Conservation (phyloP, 2,113 vertebrate species). For the Clarias batrachus region DNA sequence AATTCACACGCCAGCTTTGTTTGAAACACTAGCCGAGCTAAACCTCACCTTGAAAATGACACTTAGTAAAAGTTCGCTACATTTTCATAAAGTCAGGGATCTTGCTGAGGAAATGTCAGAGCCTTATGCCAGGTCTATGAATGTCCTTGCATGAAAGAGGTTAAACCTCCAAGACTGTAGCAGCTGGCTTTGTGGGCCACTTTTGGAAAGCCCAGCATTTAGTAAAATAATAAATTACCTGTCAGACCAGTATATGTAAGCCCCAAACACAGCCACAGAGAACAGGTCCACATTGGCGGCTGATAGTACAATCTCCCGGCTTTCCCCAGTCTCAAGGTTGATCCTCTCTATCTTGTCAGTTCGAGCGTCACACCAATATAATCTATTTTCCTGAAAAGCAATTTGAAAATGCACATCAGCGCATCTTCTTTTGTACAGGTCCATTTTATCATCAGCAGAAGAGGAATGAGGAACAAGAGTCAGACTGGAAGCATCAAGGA, state of each 20-base stretch:
- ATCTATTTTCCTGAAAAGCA: slow-evolving; percentile 92
- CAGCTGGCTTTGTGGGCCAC: slow-evolving; percentile 71
- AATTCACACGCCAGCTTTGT: slow-evolving; percentile 46
- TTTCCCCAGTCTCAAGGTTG: slow-evolving; percentile 96
- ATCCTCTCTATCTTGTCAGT: slow-evolving; percentile 99
- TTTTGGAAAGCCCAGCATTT: slow-evolving; percentile 75
- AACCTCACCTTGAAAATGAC: slow-evolving; percentile 55
- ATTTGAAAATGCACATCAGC: slow-evolving; percentile 78
- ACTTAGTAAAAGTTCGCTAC: slow-evolving; percentile 53
- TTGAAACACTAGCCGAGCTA: background rate
- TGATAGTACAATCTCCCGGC: slow-evolving; percentile 94
- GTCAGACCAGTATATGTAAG: slow-evolving; percentile 99
- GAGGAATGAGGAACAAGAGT: slow-evolving; percentile 56
- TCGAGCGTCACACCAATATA: slow-evolving; percentile 99
- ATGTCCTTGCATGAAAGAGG: slow-evolving; percentile 70
- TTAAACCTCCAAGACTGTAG: slow-evolving; percentile 77
- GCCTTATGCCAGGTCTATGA: slow-evolving; percentile 59
- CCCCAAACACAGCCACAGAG: slow-evolving; percentile 95
- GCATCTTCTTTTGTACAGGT: slow-evolving; percentile 51
- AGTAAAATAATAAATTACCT: slow-evolving; percentile 97
- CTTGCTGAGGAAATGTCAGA: slow-evolving; percentile 58
- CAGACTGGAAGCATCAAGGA: slow-evolving; percentile 29
- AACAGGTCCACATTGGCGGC: slow-evolving; percentile 97
- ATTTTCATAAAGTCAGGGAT: slow-evolving; percentile 61
- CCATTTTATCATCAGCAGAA: slow-evolving; percentile 65